Percentiles rank a stretch among this genome's conserved stretches.
Conservation (phyloP, 1,140 invertebrate genomes). For the Asobara japonica region DNA sequence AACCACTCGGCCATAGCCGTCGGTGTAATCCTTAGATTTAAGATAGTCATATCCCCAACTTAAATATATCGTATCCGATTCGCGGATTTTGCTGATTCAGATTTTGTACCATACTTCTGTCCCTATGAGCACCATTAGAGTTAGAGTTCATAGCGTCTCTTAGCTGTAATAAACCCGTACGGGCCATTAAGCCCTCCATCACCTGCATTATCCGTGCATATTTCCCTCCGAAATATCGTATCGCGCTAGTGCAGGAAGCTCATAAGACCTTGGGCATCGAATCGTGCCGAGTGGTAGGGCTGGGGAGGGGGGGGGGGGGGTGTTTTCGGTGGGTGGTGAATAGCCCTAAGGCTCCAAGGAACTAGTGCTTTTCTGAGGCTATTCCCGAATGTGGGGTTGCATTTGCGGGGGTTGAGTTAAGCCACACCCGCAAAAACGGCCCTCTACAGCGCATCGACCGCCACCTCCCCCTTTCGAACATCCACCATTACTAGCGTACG, state of each 20-base stretch:
- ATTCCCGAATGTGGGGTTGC: neutral
- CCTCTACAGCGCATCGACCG: slow-evolving; percentile 59
- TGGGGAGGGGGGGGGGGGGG: neutral
- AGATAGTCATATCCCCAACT: no score
- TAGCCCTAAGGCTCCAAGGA: neutral
- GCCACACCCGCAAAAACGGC: slow-evolving; percentile 66
- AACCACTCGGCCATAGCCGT: no score
- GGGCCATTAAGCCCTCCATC: neutral
- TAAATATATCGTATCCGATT: no score
- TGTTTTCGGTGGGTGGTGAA: neutral
- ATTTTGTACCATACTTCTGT: no score
- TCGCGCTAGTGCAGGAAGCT: neutral
- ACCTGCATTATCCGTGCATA: neutral
- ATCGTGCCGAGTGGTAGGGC: neutral
- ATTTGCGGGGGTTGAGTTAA: slow-evolving; percentile 49
- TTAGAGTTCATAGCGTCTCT: neutral
- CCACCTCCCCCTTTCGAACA: slow-evolving; percentile 49
- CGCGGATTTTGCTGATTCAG: no score
- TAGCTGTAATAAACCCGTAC: neutral
- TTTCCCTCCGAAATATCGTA: slow-evolving; percentile 1
- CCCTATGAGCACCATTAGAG: no score
- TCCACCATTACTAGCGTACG: slow-evolving; percentile 45
- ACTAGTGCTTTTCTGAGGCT: slow-evolving; percentile 13
- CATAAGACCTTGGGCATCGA: neutral
- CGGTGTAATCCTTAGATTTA: no score